Conservation (phyloP, 1,140 invertebrate species). For the Ips typographus region DNA sequence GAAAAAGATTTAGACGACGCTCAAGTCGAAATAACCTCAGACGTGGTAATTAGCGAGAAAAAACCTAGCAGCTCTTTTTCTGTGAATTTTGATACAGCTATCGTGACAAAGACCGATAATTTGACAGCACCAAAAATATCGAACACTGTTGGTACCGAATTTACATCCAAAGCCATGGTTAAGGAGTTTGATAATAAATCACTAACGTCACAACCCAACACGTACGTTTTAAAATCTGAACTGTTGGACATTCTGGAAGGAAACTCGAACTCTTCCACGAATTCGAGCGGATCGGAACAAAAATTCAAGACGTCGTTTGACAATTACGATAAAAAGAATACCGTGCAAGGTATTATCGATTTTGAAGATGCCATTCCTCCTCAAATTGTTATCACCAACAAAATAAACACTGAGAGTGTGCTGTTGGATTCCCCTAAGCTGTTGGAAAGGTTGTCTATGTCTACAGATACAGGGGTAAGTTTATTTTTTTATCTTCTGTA, state of each 20-base stretch:
- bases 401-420: slow-evolving; percentile 26
- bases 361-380: slow-evolving; percentile 45
- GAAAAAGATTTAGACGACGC: slow-evolving; percentile 48
- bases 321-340: slow-evolving; percentile 16
- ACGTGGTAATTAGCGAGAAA: slow-evolving; percentile 37
- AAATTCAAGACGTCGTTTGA: slow-evolving; percentile 28
- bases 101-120: neutral
- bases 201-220: slow-evolving; percentile 22
- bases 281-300: slow-evolving; percentile 22
- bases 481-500: too few species aligned
- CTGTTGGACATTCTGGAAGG: slow-evolving; percentile 38
- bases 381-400: slow-evolving; percentile 42
- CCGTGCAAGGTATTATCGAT: slow-evolving; percentile 40
- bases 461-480: slow-evolving; percentile 25
- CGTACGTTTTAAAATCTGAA: slow-evolving; percentile 28
- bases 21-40: slow-evolving; percentile 49
- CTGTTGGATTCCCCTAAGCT: slow-evolving; percentile 39
- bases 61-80: slow-evolving; percentile 38
- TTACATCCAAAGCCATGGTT: slow-evolving; percentile 32
- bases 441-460: slow-evolving; percentile 38
- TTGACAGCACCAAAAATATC: neutral
- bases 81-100: neutral
- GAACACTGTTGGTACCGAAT: slow-evolving; percentile 28
- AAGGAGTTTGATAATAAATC: slow-evolving; percentile 26
- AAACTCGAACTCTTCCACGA: slow-evolving; percentile 33